Evolutionary conservation across 1,140 invertebrate genomes (phyloP).

Genomic region (Heliothis subflexa): DNA sequence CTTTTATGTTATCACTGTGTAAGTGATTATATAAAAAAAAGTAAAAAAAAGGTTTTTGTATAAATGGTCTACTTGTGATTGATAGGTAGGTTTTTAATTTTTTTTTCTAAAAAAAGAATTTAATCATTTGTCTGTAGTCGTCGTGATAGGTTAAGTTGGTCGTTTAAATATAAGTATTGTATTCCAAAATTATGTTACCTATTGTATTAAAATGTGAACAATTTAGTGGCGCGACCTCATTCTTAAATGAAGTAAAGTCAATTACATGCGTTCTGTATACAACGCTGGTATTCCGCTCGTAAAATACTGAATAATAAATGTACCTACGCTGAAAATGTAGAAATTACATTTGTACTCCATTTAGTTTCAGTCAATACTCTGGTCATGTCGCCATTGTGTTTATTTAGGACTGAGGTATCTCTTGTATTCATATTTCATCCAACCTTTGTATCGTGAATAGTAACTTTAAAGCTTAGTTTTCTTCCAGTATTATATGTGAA

Average conservation of each 20-base stretch:
- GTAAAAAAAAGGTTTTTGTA: slow-evolving; percentile 51
- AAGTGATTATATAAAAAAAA: slow-evolving; percentile 44
- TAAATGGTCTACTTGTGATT: slow-evolving; percentile 50
- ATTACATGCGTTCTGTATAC: slow-evolving; percentile 32
- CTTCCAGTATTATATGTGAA: slow-evolving; percentile 14
- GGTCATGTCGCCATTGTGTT: slow-evolving; percentile 9
- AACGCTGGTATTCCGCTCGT: neutral
- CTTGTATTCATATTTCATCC: slow-evolving; percentile 37
- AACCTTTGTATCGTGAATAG: slow-evolving; percentile 21
- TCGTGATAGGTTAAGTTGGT: slow-evolving; percentile 54
- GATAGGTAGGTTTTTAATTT: slow-evolving; percentile 28
- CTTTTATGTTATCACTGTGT: slow-evolving; percentile 54
- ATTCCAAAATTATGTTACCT: slow-evolving; percentile 44
- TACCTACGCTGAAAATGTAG: slow-evolving; percentile 16
- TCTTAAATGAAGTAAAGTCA: slow-evolving; percentile 44
- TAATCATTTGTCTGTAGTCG: slow-evolving; percentile 50
- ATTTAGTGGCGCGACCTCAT: slow-evolving; percentile 37
- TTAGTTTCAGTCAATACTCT: slow-evolving; percentile 2
- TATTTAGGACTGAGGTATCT: slow-evolving; percentile 45
- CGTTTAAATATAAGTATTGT: slow-evolving; percentile 46
- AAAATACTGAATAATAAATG: slow-evolving; percentile 23
- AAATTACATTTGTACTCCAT: slow-evolving; percentile 7
- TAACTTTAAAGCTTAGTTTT: neutral
- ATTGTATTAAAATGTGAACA: slow-evolving; percentile 25
- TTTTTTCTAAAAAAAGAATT: slow-evolving; percentile 43